Evolutionary conservation across 2,113 vertebrate genomes (phyloP), one percentile per base, ranked within the genome.

Genomic region (Marmota flaviventris): DNA sequence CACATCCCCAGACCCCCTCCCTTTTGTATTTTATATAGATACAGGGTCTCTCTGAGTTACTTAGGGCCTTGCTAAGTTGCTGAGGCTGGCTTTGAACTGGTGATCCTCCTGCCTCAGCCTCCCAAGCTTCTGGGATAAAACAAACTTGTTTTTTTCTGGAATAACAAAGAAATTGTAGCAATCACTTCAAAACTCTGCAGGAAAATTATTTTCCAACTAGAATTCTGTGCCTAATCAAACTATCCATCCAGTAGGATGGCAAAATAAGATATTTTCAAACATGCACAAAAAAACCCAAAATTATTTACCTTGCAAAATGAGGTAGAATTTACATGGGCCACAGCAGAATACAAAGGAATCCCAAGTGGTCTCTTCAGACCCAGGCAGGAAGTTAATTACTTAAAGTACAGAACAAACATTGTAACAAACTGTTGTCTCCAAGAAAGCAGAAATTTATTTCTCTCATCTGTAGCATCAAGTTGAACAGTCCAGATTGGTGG

Each of bases 291-390:
- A 63, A 92, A 78, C 48, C 51, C 86, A n/a, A 69, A n/a, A 69
- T 56, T 73, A 70, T 70, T 16, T 96, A 34, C 45, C 24, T 32
- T 70, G 42, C 27, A 85, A 93, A 94, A 75, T 89, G 42, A 91
- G 20, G 20, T 58, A 32, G 1, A 20, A 32, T 91, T 82, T 83
- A 51, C 25, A 37, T 1, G 25, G 42, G 8, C n/a, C 56, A 83
- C 20, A 85, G 27, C 13, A 93, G 67, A 72, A 5, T 39, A 88
- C 65, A 93, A 73, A 93, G 4, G 24, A 87, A 67, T 79, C 5
- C 14, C 20, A 84, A 42, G 63, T 37, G 53, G 48, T 76, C 56
- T 29, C 0, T 51, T 84, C 65, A 79, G 77, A 48, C 37, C 16
- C 29, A 81, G 25, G n/a, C 42, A 84, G 6, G 32, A 76, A 32